Conservation (phyloP, 2,113 vertebrate species). For the Tachysurus vachellii region DNA sequence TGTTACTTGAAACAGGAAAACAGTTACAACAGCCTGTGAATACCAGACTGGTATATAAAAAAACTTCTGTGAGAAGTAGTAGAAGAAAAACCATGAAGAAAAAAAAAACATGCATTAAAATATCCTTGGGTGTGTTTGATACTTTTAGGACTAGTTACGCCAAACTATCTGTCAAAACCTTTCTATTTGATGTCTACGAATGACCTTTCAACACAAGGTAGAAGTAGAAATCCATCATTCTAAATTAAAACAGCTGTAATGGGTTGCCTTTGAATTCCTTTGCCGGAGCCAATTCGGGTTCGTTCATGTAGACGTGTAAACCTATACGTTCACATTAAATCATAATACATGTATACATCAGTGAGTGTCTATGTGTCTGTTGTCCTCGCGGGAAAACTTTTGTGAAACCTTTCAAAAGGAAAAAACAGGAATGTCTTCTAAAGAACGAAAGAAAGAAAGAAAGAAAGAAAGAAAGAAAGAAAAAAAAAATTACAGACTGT, state of each 20-base stretch:
- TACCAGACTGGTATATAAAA: slow-evolving; percentile 60
- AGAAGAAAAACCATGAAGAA: neutral
- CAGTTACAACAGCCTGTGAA: slow-evolving; percentile 61
- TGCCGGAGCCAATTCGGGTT: neutral
- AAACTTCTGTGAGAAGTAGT: slow-evolving; percentile 49
- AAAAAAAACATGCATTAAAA: slow-evolving; percentile 54
- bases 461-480: too few relatives aligned
- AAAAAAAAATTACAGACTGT: neutral
- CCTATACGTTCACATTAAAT: slow-evolving; percentile 9
- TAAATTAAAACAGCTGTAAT: slow-evolving; percentile 45
- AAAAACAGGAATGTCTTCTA: neutral
- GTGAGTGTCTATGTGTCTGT: neutral
- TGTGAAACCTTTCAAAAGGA: neutral
- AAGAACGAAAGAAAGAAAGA: neutral
- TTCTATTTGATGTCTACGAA: slow-evolving; percentile 33
- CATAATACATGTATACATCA: slow-evolving; percentile 12
- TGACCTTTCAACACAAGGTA: slow-evolving; percentile 36
- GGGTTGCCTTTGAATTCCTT: slow-evolving; percentile 20
- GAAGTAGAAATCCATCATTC: slow-evolving; percentile 40
- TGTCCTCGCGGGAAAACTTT: neutral
- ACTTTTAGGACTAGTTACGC: slow-evolving; percentile 68
- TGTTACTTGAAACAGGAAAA: slow-evolving; percentile 9
- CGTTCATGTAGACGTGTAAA: slow-evolving; percentile 9
- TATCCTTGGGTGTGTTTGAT: slow-evolving; percentile 59
- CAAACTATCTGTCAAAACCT: slow-evolving; percentile 44